Conservation (phyloP, 2,888 invertebrate genomes). For the Temnothorax ravouxi region DNA sequence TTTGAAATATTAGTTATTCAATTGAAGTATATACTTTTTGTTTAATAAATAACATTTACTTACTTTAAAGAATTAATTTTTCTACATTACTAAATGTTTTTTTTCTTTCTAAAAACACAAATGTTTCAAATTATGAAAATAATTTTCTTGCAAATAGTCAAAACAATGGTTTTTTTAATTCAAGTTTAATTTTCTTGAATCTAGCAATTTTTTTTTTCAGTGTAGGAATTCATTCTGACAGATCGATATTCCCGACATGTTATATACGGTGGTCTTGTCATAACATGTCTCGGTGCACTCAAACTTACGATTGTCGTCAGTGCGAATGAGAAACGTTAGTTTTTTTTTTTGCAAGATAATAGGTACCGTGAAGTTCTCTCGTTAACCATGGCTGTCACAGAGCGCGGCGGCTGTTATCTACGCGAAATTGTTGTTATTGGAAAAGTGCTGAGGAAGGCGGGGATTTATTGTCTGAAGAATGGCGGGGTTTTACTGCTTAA, state of each 20-base stretch:
- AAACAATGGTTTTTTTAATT: no score
- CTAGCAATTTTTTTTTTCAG: no score
- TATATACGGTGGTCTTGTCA: slow-evolving; percentile 24
- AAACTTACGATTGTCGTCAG: slow-evolving; percentile 5
- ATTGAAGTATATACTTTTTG: no score
- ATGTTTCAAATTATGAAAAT: no score
- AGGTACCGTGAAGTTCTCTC: slow-evolving; percentile 49
- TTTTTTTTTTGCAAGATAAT: slow-evolving; percentile 48
- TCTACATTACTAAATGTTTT: no score
- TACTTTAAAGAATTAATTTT: no score
- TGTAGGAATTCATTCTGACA: background rate
- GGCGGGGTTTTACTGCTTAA: slow-evolving; percentile 44
- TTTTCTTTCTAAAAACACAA: no score
- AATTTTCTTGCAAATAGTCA: no score
- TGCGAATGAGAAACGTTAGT: slow-evolving; percentile 33
- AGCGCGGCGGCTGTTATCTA: slow-evolving; percentile 45
- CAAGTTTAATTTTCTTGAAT: no score
- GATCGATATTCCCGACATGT: slow-evolving; percentile 41
- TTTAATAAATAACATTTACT: no score
- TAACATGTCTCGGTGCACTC: slow-evolving; percentile 26
- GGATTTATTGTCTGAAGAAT: slow-evolving; percentile 47
- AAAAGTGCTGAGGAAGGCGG: slow-evolving; percentile 48
- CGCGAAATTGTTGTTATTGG: slow-evolving; percentile 57
- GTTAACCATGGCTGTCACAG: slow-evolving; percentile 47
- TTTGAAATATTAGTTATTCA: no score